Evolutionary conservation across 2,888 invertebrate genomes (phyloP), one percentile per base, ranked within the genome.

Genomic region (Chamaedrilus cognettii): DNA sequence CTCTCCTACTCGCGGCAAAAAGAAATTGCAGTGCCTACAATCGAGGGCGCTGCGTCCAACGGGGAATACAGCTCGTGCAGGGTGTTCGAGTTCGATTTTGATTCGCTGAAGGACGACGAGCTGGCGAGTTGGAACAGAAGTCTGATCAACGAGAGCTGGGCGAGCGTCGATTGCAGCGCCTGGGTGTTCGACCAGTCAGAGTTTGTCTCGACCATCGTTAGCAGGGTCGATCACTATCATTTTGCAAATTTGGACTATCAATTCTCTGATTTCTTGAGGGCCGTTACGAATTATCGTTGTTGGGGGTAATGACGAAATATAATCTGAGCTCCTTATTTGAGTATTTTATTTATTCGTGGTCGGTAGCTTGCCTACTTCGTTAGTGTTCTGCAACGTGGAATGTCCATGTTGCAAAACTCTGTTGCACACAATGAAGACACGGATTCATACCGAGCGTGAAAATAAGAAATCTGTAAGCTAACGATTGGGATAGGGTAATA

Each of bases 21-120:
- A 56, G n/a, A 66, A 35, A 65, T 73, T 4, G 69, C 71, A 32
- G 65, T 71, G 2, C 72, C 72, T 1, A 49, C n/a, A 23, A 15
- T 31, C 19, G 57, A 61, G 23, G 61, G 5, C 1, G n/a, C n/a
- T n/a, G n/a, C n/a, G n/a, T 32, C n/a, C 2, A 35, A 23, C n/a
- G 30, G 19, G 30, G 50, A 19, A 33, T 67, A 60, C 33, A 52
- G 59, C 31, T 15, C 32, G 19, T 72, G 72, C 35, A 19, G 55
- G 33, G 66, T 65, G 63, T 72, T 62, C 60, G 60, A 66, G 34
- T 32, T 65, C 15, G 50, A 69, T 51, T 72, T 66, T 58, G 50
- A 49, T 32, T 30, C 33, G 15, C 66, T 52, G 56, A 64, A 60
- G 15, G 33, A 23, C 19, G 64, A 69, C 5, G 64, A 69, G 3